Evolutionary conservation across 2,113 vertebrate species (phyloP).

Genomic region (Gulo gulo): DNA sequence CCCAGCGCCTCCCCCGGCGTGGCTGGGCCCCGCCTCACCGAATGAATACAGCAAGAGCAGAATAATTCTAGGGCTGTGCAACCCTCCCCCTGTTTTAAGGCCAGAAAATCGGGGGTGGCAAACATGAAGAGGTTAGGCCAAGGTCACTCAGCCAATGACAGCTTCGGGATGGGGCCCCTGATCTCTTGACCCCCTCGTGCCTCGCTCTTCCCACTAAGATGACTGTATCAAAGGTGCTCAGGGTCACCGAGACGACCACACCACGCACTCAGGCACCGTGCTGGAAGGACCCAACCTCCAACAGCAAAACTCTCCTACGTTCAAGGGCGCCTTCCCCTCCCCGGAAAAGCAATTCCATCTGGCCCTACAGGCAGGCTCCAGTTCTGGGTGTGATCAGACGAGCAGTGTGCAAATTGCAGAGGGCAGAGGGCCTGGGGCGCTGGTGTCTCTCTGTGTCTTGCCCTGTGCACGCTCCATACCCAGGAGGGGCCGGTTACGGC

Average conservation of each 20-base stretch:
- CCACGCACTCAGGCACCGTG: no score
- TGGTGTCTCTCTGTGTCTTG: no score
- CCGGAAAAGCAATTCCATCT: neutral
- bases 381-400: neutral
- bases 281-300: neutral
- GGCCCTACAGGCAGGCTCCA: neutral
- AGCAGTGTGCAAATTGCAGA: neutral
- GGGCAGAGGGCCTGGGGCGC: no score
- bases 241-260: neutral
- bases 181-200: neutral
- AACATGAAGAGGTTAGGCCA: neutral
- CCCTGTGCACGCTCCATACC: rapidly evolving
- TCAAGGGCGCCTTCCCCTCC: neutral
- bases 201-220: neutral
- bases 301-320: neutral
- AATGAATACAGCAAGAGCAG: neutral
- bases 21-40: neutral
- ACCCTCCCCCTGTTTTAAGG: neutral
- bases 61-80: neutral
- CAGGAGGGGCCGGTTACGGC: no score
- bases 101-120: neutral
- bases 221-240: neutral
- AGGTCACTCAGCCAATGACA: neutral
- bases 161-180: neutral
- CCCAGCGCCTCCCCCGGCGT: neutral